Conservation (phyloP, 1,140 invertebrate species). For the Spodoptera frugiperda region DNA sequence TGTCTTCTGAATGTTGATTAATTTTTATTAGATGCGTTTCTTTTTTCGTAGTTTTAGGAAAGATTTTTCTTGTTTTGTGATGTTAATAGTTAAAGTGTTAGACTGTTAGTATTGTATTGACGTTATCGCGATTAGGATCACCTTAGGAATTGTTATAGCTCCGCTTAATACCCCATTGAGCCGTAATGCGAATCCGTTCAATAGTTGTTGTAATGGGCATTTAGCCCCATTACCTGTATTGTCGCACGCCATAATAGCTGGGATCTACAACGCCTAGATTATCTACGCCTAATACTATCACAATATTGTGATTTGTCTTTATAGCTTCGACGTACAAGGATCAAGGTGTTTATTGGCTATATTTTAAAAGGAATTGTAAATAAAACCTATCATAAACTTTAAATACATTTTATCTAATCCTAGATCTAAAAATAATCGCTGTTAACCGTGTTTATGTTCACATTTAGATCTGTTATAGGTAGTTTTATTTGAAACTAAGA, state of each 20-base stretch:
- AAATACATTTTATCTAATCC: background rate
- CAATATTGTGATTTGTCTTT: background rate
- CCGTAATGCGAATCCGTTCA: slow-evolving; percentile 28
- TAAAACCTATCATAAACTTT: too few species aligned
- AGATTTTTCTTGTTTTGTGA: background rate
- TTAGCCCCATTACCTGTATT: slow-evolving; percentile 20
- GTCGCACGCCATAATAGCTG: slow-evolving; percentile 22
- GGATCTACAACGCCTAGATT: slow-evolving; percentile 26
- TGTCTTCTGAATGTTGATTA: background rate
- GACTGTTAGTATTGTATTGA: background rate
- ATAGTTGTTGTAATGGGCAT: slow-evolving; percentile 32
- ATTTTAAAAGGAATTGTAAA: background rate
- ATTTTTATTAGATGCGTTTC: background rate
- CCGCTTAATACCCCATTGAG: slow-evolving; percentile 25
- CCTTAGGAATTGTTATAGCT: slow-evolving; percentile 9
- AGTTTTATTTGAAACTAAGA: too few species aligned
- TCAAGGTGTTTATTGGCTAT: background rate
- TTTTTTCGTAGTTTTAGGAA: background rate
- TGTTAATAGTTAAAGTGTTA: background rate
- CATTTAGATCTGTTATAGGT: too few species aligned
- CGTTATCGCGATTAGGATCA: slow-evolving; percentile 9
- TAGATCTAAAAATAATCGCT: too few species aligned
- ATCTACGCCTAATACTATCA: slow-evolving; percentile 1
- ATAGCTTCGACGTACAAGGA: background rate
- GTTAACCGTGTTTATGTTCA: too few species aligned